Conservation (phyloP, 2,888 invertebrate genomes). For the Heteromurus nitidus region DNA sequence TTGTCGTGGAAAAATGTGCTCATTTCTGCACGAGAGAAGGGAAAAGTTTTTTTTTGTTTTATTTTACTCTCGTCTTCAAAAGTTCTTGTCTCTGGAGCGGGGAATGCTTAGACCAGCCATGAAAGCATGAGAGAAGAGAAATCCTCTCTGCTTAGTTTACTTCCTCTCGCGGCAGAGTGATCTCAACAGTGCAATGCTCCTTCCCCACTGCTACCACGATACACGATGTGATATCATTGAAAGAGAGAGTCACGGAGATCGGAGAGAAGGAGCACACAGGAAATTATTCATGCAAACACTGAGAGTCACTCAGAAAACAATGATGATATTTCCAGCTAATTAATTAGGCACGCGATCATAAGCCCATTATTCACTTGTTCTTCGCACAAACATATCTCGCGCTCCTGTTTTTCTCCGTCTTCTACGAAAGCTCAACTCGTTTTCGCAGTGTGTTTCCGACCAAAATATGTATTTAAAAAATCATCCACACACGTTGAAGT, state of each 20-base stretch:
- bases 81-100: too few relatives aligned
- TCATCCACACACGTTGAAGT: too few relatives aligned
- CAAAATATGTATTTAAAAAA: too few relatives aligned
- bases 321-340: conserved; percentile 63
- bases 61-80: background rate
- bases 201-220: background rate
- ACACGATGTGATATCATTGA: conserved; percentile 4
- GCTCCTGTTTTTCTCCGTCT: background rate
- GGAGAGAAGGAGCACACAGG: conserved; percentile 19
- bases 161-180: background rate
- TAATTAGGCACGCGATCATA: conserved; percentile 57
- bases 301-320: conserved; percentile 63
- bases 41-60: background rate
- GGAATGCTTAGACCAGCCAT: background rate
- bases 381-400: too few relatives aligned
- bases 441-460: too few relatives aligned
- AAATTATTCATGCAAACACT: conserved; percentile 61
- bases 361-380: conserved; percentile 3
- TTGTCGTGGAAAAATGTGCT: background rate
- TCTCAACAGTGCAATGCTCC: background rate
- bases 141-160: background rate
- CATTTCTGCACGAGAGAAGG: background rate
- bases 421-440: too few relatives aligned
- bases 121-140: background rate
- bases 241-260: background rate